A percentile compares a stretch with the other conserved stretches of the same genome.
Evolutionary conservation across 1,140 invertebrate species (phyloP).

Genomic region (Ips typographus): DNA sequence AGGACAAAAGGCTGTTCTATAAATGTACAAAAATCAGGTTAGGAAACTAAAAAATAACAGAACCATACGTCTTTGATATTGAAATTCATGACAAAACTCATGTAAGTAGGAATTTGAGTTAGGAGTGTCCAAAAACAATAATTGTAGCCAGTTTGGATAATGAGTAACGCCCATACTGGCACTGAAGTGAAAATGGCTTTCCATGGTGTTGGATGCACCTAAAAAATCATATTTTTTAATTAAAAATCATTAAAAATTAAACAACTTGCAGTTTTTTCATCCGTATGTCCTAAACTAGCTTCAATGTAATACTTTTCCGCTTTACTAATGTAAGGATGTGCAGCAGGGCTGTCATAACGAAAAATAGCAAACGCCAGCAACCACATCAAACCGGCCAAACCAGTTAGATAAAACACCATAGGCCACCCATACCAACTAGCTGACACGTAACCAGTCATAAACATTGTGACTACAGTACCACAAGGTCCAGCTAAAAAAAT

Average conservation of each 20-base stretch:
- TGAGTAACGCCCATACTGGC: conserved; percentile 79
- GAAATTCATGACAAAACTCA: conserved; percentile 78
- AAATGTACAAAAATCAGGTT: conserved; percentile 66
- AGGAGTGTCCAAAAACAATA: conserved; percentile 93
- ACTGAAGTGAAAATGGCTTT: conserved; percentile 69
- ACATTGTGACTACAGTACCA: conserved; percentile 72
- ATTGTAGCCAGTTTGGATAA: conserved; percentile 82
- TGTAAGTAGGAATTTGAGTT: conserved; percentile 87
- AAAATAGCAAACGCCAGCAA: conserved; percentile 62
- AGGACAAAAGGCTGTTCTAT: conserved; percentile 75
- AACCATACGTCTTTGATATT: conserved; percentile 66
- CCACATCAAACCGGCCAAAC: conserved; percentile 63
- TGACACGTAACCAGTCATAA: conserved; percentile 67
- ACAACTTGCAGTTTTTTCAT: conserved; percentile 16
- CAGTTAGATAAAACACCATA: conserved; percentile 76
- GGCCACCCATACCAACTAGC: conserved; percentile 72
- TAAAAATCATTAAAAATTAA: not conserved
- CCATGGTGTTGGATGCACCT: conserved; percentile 70
- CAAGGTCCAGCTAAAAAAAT: conserved; percentile 17
- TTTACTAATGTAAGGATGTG: conserved; percentile 59
- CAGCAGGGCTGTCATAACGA: conserved; percentile 66
- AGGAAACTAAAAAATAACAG: conserved; percentile 46
- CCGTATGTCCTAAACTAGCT: conserved; percentile 36
- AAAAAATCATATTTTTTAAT: conserved; percentile 41
- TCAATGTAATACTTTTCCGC: conserved; percentile 67